Evolutionary conservation across 30 jellyfish, hydroid and myxozoan genomes (phyloP).

Genomic region (Morbakka virulenta): DNA sequence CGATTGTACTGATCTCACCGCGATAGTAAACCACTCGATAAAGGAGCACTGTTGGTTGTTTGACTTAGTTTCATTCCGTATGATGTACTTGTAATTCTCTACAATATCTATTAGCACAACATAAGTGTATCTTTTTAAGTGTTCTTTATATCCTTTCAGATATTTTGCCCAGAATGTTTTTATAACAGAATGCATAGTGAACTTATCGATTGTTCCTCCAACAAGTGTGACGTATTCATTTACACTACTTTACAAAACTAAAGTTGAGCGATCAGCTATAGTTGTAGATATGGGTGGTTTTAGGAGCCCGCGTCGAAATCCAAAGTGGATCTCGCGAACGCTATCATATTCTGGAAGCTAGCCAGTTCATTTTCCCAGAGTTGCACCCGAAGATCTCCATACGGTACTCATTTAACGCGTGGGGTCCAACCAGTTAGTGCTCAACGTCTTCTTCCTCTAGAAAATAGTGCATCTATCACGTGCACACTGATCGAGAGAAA

Average conservation of each 20-base stretch:
- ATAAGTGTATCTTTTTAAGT: neutral
- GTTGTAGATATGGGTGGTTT: too few relatives aligned
- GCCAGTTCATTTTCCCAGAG: too few relatives aligned
- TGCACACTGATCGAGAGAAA: too few relatives aligned
- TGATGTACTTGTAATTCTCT: slow-evolving; percentile 16
- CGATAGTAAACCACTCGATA: slow-evolving; percentile 29
- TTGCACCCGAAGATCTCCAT: too few relatives aligned
- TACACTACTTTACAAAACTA: neutral
- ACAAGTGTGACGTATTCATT: slow-evolving; percentile 6
- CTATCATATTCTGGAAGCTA: too few relatives aligned
- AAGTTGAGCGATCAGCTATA: slow-evolving; percentile 46
- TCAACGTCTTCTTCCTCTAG: too few relatives aligned
- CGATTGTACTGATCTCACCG: neutral
- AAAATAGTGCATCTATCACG: too few relatives aligned
- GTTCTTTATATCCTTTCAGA: slow-evolving; percentile 16
- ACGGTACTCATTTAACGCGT: too few relatives aligned
- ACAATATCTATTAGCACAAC: slow-evolving; percentile 14
- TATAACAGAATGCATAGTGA: slow-evolving; percentile 29
- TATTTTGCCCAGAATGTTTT: slow-evolving; percentile 14
- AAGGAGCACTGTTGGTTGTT: slow-evolving; percentile 27
- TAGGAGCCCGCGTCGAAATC: too few relatives aligned
- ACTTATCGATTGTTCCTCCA: slow-evolving; percentile 3
- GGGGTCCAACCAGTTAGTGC: too few relatives aligned
- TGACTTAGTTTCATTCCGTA: slow-evolving; percentile 43
- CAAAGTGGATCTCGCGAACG: too few relatives aligned